A percentile compares a stretch with the other conserved stretches of the same genome.
Conservation (phyloP, 2,888 invertebrate genomes). For the Uloborus plumipes region DNA sequence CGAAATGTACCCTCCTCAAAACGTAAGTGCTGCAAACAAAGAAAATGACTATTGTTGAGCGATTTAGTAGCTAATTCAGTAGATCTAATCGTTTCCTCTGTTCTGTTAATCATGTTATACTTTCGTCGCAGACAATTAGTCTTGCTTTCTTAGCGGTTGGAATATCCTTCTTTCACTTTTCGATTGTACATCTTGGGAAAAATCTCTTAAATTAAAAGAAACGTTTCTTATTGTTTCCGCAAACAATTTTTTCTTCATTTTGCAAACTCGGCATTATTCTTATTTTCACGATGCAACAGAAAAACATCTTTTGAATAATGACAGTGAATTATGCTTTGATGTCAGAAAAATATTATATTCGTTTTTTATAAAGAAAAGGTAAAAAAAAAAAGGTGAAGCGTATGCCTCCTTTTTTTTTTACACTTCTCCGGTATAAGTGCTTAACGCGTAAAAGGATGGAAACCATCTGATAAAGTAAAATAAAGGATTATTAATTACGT, state of each 20-base stretch:
- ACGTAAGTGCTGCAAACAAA: background rate
- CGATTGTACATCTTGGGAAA: background rate
- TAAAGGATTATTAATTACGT: constrained; percentile 1
- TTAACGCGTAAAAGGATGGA: background rate
- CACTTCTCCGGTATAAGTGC: background rate
- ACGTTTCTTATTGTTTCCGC: background rate
- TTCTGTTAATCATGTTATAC: constrained; percentile 2
- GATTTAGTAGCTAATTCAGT: constrained; percentile 24
- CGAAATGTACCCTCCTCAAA: too few relatives aligned
- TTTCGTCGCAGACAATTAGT: background rate
- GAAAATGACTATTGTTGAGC: constrained; percentile 14
- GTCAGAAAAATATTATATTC: constrained; percentile 1
- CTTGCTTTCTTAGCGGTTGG: background rate
- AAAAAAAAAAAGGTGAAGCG: background rate
- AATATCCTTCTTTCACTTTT: constrained; percentile 8
- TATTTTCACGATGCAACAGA: background rate
- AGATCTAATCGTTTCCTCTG: constrained; percentile 11
- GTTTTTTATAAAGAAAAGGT: background rate
- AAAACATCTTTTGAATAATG: background rate
- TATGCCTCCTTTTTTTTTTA: background rate
- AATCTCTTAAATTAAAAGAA: background rate
- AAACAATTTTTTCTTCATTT: background rate
- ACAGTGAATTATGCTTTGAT: background rate
- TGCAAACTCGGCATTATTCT: background rate
- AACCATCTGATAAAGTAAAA: background rate